Evolutionary conservation across 2,797 vertebrate genomes (phyloP), one percentile per base, ranked within the genome.

Genomic region (Coilia nasus): DNA sequence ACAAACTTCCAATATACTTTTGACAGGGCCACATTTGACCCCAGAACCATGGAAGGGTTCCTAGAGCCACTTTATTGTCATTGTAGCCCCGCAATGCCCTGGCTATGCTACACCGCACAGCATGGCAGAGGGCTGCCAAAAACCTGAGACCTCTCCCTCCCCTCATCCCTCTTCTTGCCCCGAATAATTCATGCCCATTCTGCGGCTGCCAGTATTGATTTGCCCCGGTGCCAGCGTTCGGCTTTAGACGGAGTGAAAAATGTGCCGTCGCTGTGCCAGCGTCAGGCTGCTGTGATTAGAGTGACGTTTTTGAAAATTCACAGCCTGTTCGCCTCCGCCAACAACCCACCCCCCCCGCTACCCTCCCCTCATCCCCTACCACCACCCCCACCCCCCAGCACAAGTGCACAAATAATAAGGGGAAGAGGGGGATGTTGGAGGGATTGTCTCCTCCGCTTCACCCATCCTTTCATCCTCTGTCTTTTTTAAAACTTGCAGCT

Each of bases 211-310:
- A 88, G 44, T 81, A 31, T 82, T 81, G 83, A 84, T 89, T 87
- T 86, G 83, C 86, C 60, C 83, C 60, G 60, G 54, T 86, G 90
- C 87, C 87, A 89, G 86, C 41, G 35, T 83, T 59, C 67, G 84
- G 88, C 81, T 84, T 88, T 88, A 87, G 82, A 81, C 67, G 50
- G 17, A 81, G 83, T 89, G 88, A 87, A 84, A 85, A 90, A 89
- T 82, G 85, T 85, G 82, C 31, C 19, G 10, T 81, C 46, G 80
- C 17, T 6, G 19, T 84, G 85, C 87, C 83, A 85, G 87, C 81
- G 81, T 17, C 80, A 64, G 80, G 82, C 87, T 57, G 78, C 46
- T 50, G 87, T 86, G 86, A 87, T 23, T 41, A 87, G 80, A 83
- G 46, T 81, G 87, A 87, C 82, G 83, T 81, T 50, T 57, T 62